These are phyloP conservation scores for Torymus aiolomorphi DNA, from an alignment of 2,888 invertebrate genomes.

Conservation along the genomic window DNA sequence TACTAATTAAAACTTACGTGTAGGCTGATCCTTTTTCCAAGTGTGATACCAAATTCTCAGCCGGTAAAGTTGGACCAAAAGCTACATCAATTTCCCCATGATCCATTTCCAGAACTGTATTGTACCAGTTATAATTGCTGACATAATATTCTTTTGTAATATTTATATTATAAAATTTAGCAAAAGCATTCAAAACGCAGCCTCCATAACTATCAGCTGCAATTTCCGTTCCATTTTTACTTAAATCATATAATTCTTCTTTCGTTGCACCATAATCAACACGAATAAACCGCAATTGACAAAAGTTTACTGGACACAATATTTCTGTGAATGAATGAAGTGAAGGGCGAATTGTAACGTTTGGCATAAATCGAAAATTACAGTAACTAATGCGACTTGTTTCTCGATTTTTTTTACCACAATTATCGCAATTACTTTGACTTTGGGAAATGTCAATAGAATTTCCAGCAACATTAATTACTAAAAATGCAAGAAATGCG, in stretches of 20 bases:
- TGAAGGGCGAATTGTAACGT: neutral
- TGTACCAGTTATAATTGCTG: conserved; percentile 37
- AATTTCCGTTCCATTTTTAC: conserved; percentile 6
- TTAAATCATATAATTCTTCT: conserved; percentile 23
- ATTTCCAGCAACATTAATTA: neutral
- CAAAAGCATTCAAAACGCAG: conserved; percentile 29
- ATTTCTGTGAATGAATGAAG: neutral
- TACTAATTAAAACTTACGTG: conserved; percentile 31
- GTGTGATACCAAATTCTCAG: neutral
- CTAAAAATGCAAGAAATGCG: conserved; percentile 18
- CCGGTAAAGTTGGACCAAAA: conserved; percentile 36
- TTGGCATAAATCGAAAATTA: neutral
- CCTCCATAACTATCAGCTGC: conserved; percentile 34
- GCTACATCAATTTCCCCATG: conserved; percentile 14
- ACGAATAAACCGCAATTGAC: conserved; percentile 31
- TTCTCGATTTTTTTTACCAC: neutral
- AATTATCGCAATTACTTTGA: conserved; percentile 3
- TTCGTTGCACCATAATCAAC: conserved; percentile 39
- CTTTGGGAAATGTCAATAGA: conserved; percentile 8
- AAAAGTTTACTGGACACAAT: conserved; percentile 25
- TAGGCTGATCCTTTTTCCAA: conserved; percentile 27
- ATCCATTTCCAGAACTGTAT: conserved; percentile 1
- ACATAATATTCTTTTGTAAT: conserved; percentile 23
- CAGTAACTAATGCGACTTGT: neutral
- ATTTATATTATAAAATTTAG: conserved; percentile 24